These are phyloP conservation scores for Nomada ruficornis DNA, from an alignment of 2,888 invertebrate genomes.

Conservation along the genomic window DNA sequence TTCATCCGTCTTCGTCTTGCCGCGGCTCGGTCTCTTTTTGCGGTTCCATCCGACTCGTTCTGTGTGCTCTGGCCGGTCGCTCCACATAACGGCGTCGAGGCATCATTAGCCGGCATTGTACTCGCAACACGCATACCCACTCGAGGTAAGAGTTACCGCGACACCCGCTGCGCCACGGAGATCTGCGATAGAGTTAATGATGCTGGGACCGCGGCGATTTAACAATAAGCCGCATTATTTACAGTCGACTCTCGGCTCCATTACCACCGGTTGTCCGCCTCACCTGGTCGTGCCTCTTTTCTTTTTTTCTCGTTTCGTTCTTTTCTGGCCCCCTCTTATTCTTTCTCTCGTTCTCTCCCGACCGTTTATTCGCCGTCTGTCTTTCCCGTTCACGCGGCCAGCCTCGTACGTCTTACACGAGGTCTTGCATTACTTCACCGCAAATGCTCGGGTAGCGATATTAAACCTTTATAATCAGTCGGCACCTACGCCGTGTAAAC, in stretches of 20 bases:
- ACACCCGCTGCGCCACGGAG: constrained; percentile 82
- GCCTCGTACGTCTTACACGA: constrained; percentile 56
- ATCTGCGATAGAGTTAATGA: constrained; percentile 83
- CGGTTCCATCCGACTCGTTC: constrained; percentile 44
- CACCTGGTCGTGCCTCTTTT: constrained; percentile 65
- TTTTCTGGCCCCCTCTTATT: constrained; percentile 5
- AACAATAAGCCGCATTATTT: constrained; percentile 82
- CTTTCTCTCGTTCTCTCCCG: constrained; percentile 16
- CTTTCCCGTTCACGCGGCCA: constrained; percentile 23
- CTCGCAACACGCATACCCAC: constrained; percentile 72
- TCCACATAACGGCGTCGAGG: constrained; percentile 75
- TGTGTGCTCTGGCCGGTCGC: constrained; percentile 50
- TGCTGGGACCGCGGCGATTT: constrained; percentile 78
- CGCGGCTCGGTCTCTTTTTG: constrained; percentile 51
- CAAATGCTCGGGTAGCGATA: constrained; percentile 63
- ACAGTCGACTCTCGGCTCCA: constrained; percentile 75
- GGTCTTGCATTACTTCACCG: constrained; percentile 68
- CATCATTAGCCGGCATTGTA: constrained; percentile 81
- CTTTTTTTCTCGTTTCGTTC: constrained; percentile 26
- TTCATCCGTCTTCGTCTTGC: constrained; percentile 52
- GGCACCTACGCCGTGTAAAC: constrained; percentile 65
- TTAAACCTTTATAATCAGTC: constrained; percentile 74
- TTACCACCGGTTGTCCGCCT: constrained; percentile 73
- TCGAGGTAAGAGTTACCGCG: constrained; percentile 80
- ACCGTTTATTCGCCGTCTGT: constrained; percentile 15